phyloP scores from a whole-genome alignment of 2,888 invertebrate species.

The Synanthedon formicaeformis region DNA sequence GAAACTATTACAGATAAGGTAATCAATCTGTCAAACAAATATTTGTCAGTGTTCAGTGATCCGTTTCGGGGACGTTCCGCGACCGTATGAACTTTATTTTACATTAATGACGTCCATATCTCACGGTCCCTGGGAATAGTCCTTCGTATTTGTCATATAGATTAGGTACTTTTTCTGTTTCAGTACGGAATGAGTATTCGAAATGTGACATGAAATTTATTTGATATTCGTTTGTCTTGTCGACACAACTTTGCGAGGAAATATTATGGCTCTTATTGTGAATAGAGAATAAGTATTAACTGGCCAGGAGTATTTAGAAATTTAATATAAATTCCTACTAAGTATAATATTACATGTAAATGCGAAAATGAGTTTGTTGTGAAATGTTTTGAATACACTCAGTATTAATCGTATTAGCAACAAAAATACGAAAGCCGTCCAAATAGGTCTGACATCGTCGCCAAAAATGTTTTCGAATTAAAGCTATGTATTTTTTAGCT shows the following conservation, averaged over 20 bases:
- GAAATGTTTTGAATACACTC: too few species aligned
- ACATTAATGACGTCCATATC: constrained; percentile 46
- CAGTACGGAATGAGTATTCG: constrained; percentile 4
- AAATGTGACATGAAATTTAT: constrained; percentile 32
- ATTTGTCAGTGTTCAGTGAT: constrained; percentile 32
- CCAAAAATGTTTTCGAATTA: constrained; percentile 14
- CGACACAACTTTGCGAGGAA: background rate
- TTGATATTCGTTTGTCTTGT: constrained; percentile 6
- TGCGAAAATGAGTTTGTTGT: too few species aligned
- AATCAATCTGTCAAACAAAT: background rate
- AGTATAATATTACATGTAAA: too few species aligned
- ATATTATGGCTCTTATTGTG: too few species aligned
- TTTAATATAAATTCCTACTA: too few species aligned
- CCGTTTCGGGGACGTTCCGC: constrained; percentile 16
- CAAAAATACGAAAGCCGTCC: background rate
- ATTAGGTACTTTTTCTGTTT: constrained; percentile 50
- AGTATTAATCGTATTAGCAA: too few species aligned
- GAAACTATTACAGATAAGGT: background rate
- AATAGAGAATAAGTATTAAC: too few species aligned
- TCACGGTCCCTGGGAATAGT: constrained; percentile 43
- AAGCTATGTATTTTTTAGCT: too few species aligned
- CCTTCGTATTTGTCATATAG: constrained; percentile 55
- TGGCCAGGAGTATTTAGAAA: too few species aligned
- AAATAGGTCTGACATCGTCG: background rate
- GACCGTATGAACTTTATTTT: constrained; percentile 43